Evolutionary conservation across 2,113 vertebrate genomes (phyloP), one percentile per base, ranked within the genome.

Genomic region (Cyanoderma ruficeps): DNA sequence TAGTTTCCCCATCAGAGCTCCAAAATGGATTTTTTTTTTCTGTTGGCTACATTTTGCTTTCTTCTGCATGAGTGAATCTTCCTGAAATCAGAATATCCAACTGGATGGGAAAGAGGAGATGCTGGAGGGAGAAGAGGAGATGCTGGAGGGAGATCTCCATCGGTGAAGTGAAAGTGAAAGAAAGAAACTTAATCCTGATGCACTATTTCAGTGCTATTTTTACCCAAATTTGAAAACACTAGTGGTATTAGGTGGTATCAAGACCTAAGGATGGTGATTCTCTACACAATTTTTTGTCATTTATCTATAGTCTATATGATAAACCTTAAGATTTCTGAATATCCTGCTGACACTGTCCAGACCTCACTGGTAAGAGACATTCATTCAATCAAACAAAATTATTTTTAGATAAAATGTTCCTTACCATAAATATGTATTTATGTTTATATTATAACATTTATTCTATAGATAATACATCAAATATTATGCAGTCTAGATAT

Each of bases 151-250:
- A 70, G 52, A 13, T 31, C 10, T 63, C 20, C 28, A 8, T 20
- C 0, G 0, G 0, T 18, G 16, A 68, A 60, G 39, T 31, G 44
- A 74, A 53, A 82, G 47, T 27, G 25, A 60, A 37, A 85, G 60
- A 61, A 50, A 72, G 52, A n/a, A 67, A 44, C 21, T 41, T 61
- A 87, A 69, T 24, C 49, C 49, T 5, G 3, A 4, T 64, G 35
- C 5, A 3, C 5, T 59, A 5, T 63, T 77, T 31, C 22, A 27
- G 46, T 15, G 37, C 49, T 82, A 2, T 11, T 79, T 93, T 76
- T 37, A 56, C 44, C 55, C 59, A 47, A 6, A 27, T 63, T 44
- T 69, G 50, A 35, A 95, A 90, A 37, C 33, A 10, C 3, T 9
- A 4, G 41, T 76, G 46, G 10, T 41, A 28, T 64, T 47, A 53